A percentile compares a stretch with the other conserved stretches of the same genome.
Evolutionary conservation across 2,113 vertebrate genomes (phyloP).

Genomic region (Melanerpes formicivorus): DNA sequence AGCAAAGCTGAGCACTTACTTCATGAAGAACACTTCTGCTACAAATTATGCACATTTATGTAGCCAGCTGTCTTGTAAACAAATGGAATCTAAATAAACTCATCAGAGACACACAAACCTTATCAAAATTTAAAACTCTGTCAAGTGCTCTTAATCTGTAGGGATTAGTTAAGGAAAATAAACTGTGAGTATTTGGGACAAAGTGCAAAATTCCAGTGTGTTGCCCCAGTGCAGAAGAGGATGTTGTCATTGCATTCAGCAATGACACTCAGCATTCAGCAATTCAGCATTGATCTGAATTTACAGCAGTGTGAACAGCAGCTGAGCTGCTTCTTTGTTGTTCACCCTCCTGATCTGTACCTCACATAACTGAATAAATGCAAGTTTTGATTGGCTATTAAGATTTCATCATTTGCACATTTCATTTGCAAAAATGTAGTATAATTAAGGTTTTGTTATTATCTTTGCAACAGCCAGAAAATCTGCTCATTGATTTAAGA

Average conservation of each 20-base stretch:
- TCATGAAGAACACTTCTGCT: background rate
- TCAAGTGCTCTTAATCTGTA: background rate
- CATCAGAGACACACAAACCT: background rate
- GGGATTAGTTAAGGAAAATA: background rate
- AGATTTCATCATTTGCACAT: background rate
- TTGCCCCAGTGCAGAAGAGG: background rate
- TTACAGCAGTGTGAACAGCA: background rate
- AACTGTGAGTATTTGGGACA: background rate
- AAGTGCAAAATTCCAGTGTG: background rate
- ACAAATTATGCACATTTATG: rapidly evolving
- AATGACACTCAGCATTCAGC: no score
- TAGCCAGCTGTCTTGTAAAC: background rate
- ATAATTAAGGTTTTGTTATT: background rate
- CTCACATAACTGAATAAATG: background rate
- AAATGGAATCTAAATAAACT: background rate
- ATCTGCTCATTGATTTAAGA: slow-evolving; percentile 92
- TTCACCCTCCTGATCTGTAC: background rate
- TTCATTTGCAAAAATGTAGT: background rate
- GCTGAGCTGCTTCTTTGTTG: background rate
- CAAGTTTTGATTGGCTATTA: background rate
- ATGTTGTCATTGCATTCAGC: background rate
- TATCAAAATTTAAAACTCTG: background rate
- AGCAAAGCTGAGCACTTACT: background rate
- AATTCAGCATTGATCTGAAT: background rate
- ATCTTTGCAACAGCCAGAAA: slow-evolving; percentile 87